Conservation (phyloP, 2,888 invertebrate species). For the Hylaea fasciaria region DNA sequence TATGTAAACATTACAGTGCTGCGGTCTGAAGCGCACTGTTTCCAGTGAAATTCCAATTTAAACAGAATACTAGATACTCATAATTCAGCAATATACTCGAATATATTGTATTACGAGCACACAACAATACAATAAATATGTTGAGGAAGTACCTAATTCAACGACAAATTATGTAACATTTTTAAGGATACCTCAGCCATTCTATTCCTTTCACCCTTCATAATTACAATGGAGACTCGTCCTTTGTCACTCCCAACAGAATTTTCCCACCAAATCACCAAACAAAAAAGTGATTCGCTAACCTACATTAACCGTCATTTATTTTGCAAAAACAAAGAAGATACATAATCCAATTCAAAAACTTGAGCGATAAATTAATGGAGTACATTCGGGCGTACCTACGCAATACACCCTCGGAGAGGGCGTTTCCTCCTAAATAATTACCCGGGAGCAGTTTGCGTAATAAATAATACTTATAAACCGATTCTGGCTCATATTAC, state of each 20-base stretch:
- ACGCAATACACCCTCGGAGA: conserved; percentile 25
- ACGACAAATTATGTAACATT: no score
- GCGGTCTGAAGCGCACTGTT: no score
- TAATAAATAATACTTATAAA: conserved; percentile 81
- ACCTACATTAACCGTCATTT: conserved; percentile 14
- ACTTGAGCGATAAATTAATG: conserved; percentile 31
- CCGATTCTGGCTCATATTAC: conserved; percentile 52
- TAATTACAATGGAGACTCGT: no score
- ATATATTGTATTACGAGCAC: no score
- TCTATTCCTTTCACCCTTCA: no score
- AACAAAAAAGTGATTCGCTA: conserved; percentile 11
- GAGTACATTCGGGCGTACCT: conserved; percentile 31
- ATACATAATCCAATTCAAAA: conserved; percentile 34
- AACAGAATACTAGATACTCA: no score
- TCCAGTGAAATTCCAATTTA: no score
- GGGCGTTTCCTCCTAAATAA: conserved; percentile 60
- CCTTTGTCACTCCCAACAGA: background rate
- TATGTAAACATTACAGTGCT: no score
- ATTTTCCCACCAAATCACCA: background rate
- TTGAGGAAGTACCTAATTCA: no score
- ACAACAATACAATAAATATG: no score
- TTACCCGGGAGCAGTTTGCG: conserved; percentile 69
- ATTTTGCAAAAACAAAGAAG: conserved; percentile 29
- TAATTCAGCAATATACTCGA: no score
- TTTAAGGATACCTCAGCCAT: no score